Evolutionary conservation across 2,888 invertebrate genomes (phyloP).

Genomic region (Sarcophaga caerulescens): DNA sequence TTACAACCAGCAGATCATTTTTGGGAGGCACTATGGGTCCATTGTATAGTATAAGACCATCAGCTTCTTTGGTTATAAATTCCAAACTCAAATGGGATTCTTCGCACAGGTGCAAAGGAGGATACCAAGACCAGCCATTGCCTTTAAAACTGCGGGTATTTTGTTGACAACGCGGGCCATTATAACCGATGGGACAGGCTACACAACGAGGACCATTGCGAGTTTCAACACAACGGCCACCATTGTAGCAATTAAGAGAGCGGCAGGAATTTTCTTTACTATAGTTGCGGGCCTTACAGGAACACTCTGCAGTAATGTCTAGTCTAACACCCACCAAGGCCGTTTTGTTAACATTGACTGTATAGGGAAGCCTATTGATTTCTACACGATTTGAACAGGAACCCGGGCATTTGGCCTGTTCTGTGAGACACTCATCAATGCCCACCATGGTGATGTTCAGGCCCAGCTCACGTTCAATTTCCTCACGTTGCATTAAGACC

Average conservation of each 20-base stretch:
- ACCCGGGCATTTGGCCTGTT: conserved; percentile 94
- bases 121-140: conserved; percentile 99
- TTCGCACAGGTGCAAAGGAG: conserved; percentile 96
- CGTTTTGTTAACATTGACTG: conserved; percentile 98
- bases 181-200: conserved; percentile 94
- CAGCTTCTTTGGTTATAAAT: conserved; percentile 94
- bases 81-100: conserved; percentile 96
- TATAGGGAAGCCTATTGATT: conserved; percentile 90
- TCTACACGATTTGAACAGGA: conserved; percentile 96
- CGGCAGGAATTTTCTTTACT: conserved; percentile 93
- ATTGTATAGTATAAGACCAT: conserved; percentile 96
- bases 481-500: conserved; percentile 94
- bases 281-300: conserved; percentile 95
- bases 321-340: conserved; percentile 97
- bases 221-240: conserved; percentile 96
- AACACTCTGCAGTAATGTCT: conserved; percentile 94
- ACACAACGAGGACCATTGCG: conserved; percentile 91
- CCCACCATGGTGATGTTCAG: conserved; percentile 98
- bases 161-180: conserved; percentile 98
- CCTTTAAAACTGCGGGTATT: conserved; percentile 96
- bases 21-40: conserved; percentile 98
- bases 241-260: conserved; percentile 94
- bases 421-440: conserved; percentile 96
- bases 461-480: conserved; percentile 94
- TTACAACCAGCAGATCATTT: conserved; percentile 88